Base-by-base conservation (phyloP, 30 jellyfish, hydroid and myxozoan genomes). In the Pelagia noctiluca region DNA sequence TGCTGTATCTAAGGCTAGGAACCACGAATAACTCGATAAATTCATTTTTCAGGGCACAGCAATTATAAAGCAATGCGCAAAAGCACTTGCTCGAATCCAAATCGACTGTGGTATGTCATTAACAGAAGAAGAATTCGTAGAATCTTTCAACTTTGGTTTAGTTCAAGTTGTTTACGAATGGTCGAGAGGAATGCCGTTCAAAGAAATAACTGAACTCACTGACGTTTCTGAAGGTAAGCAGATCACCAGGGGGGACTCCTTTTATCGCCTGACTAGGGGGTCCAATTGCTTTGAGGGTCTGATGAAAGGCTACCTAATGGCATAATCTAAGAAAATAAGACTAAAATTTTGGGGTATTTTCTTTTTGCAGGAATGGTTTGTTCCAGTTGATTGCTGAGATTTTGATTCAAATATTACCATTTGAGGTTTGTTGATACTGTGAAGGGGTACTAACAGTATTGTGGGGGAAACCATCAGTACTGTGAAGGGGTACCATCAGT, bases 111-210 rank as follows among this genome's bases (percentile, higher is more conserved):
- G 98, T 13, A 76, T 88, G 74, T 87, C 90, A 8, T 31, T 80
- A 46, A 83, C 96, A 7, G 96, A 75, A 71, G 97, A 89, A 38
- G 99, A 94, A 54, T 88, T 35, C 61, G 88, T 94, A 1, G 95
- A 42, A 48, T 61, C 83, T 29, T 83, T 88, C 23, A 82, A 85
- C 29, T 84, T 89, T 76, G 99, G 99, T 10, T 57, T 94, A 61
- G 97, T 94, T 74, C 98, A 94, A 84, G 99, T 89, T 22, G 97
- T 94, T 80, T 94, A 94, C 62, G 97, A 94, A 37, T 94, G 99
- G 99, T 94, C 99, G 0, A 88, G 95, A 33, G 99, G 99, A 16
- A 88, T 85, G 95, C 88, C 97, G 10, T 94, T 94, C 84, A 90
- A 88, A 62, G 97, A 94, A 10, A 83, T 94, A 35, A 84, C 90